Evolutionary conservation across 2,797 vertebrate species (phyloP), one percentile per base, ranked within the genome.

Genomic region (Naso thynnoides): DNA sequence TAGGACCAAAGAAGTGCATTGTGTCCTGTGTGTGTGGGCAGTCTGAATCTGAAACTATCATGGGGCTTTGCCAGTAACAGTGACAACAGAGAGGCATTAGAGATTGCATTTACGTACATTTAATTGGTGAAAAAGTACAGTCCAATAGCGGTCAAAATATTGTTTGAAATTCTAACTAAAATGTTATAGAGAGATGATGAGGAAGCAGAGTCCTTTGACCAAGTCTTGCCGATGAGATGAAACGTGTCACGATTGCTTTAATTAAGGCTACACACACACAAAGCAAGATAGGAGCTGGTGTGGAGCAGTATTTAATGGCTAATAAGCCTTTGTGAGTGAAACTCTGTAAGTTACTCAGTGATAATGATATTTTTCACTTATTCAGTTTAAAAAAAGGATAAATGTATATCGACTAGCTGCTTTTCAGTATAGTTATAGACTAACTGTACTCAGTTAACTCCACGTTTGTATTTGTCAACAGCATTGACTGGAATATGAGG

Each of bases 201-300:
- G 4, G 52, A 50, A 16, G 47, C 57, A 47, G 45, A 41, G 53
- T 26, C 31, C 31, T 31, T 57, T 56, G 54, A 56, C 42, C 11
- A 15, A 14, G 29, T 41, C 44, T 52, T 21, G 27, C 4, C 10
- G 48, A 19, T 23, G 31, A 6, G 41, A 60, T 50, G 27, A 64
- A 72, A 21, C 16, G 4, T 14, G n/a, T 41, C n/a, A 48, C 42
- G 36, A 33, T 19, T 36, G 31, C 36, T 75, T 49, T 52, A 75
- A 58, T 73, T 24, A 73, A 41, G 49, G 33, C 55, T 61, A 10
- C 44, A 21, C n/a, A 41, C 31, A 9, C 10, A 57, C 29, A 65
- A 47, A 49, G 26, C 27, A 41, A 14, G 54, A 49, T 50, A 18
- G 15, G 23, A 16, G 36, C 21, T 29, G 13, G n/a, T 39, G 44